These are phyloP conservation scores for Drosophila truncata DNA, from an alignment of 1,140 invertebrate species.

Conservation along the genomic window DNA sequence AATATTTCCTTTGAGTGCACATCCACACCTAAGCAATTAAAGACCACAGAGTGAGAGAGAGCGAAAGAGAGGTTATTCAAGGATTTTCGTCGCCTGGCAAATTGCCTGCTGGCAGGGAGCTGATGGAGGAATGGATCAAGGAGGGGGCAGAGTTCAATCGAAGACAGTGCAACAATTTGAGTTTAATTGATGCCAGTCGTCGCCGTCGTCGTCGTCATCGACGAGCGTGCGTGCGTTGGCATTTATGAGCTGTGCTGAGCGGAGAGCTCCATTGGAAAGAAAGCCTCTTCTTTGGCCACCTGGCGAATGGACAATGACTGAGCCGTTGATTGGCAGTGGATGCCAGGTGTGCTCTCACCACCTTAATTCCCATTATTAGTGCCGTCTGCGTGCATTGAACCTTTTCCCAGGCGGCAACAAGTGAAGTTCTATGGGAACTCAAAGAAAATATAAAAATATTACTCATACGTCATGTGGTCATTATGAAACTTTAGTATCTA, in stretches of 20 bases:
- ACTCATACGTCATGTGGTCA: background rate
- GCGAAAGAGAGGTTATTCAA: constrained; percentile 1
- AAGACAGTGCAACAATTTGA: constrained; percentile 75
- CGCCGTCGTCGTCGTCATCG: constrained; percentile 27
- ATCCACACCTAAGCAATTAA: constrained; percentile 48
- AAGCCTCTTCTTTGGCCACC: constrained; percentile 48
- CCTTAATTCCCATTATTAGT: constrained; percentile 19
- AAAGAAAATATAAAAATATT: background rate
- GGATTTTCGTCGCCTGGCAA: constrained; percentile 44
- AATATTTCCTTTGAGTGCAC: constrained; percentile 3
- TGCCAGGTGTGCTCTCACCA: constrained; percentile 10
- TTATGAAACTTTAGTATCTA: fast-evolving
- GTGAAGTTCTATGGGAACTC: background rate
- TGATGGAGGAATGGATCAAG: background rate
- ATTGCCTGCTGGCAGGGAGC: constrained; percentile 24
- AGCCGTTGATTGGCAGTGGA: constrained; percentile 69
- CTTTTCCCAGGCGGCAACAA: constrained; percentile 21
- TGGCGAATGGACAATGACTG: constrained; percentile 62
- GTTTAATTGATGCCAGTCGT: constrained; percentile 77
- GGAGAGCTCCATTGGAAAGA: constrained; percentile 24
- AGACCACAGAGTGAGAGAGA: background rate
- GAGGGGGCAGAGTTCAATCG: constrained; percentile 47
- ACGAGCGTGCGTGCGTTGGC: constrained; percentile 52
- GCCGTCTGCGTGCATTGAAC: constrained; percentile 16
- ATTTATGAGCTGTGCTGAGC: constrained; percentile 45